Conservation (phyloP, 2,797 vertebrate species). For the Mionectes olivaceus region DNA sequence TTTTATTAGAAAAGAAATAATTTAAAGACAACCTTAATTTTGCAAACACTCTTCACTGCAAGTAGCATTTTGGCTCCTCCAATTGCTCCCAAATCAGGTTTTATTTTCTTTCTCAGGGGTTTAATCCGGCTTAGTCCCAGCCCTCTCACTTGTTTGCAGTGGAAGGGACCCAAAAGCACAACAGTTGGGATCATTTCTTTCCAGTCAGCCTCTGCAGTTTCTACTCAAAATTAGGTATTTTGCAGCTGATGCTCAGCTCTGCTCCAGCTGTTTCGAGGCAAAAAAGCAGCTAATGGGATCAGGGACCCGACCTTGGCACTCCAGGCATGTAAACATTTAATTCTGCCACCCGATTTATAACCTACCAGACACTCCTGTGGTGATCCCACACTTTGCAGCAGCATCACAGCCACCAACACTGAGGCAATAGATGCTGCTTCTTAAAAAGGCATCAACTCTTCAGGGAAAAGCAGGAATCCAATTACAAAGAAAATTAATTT, state of each 20-base stretch:
- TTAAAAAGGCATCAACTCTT: conserved; percentile 23
- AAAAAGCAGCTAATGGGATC: conserved; percentile 34
- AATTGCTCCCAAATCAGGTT: neutral
- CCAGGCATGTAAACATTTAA: conserved; percentile 35
- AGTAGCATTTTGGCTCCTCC: neutral
- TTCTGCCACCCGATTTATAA: conserved; percentile 45
- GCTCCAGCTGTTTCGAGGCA: conserved; percentile 1
- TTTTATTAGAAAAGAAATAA: neutral
- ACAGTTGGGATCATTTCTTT: neutral
- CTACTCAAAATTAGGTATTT: neutral
- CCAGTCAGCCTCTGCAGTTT: neutral
- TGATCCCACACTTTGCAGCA: neutral
- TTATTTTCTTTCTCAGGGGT: neutral
- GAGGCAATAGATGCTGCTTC: neutral
- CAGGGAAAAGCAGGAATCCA: neutral
- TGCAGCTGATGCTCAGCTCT: conserved; percentile 30
- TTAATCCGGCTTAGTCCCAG: neutral
- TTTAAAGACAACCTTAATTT: neutral
- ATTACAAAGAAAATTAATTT: conserved; percentile 48
- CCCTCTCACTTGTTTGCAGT: neutral
- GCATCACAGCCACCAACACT: neutral
- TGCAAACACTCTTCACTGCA: neutral
- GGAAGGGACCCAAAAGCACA: neutral
- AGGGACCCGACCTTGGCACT: conserved; percentile 26
- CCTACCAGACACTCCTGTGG: conserved; percentile 1